A percentile compares a stretch with the other conserved stretches of the same genome.
Evolutionary conservation across 2,797 vertebrate genomes (phyloP).

Genomic region (Pangasius macronema): DNA sequence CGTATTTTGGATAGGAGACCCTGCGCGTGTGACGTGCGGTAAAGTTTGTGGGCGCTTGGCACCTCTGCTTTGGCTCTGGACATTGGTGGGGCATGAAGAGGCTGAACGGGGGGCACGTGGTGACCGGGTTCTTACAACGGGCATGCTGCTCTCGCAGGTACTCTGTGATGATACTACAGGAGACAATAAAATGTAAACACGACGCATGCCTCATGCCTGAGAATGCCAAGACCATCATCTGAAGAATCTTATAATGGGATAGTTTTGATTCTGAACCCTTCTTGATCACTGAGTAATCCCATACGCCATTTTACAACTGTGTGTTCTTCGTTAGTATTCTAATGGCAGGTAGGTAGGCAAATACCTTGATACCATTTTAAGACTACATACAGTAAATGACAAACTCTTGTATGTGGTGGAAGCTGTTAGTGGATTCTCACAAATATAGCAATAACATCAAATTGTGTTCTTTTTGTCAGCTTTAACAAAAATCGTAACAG

Average conservation of each 20-base stretch:
- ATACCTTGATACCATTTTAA: not conserved
- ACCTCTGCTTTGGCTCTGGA: conserved; percentile 98
- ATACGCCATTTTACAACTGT: not conserved
- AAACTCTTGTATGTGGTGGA: not conserved
- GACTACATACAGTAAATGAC: not conserved
- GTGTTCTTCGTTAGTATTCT: not conserved
- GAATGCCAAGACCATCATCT: not conserved
- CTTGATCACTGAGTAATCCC: not conserved
- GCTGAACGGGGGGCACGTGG: conserved; percentile 97
- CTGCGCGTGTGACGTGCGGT: conserved; percentile 92
- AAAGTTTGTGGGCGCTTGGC: conserved; percentile 96
- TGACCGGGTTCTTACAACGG: conserved; percentile 98
- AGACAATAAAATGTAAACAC: not conserved
- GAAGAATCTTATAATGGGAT: not conserved
- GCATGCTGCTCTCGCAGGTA: conserved; percentile 98
- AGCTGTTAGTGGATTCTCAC: not conserved
- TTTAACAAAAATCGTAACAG: not conserved
- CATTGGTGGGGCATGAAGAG: conserved; percentile 99
- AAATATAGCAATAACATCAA: not conserved
- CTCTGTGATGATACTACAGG: conserved; percentile 91
- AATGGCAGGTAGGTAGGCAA: not conserved
- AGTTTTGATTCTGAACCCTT: not conserved
- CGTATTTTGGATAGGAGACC: conserved; percentile 96
- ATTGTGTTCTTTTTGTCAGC: not conserved
- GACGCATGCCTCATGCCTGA: too few species aligned